These are phyloP conservation scores for Trissolcus brochymenae DNA, from an alignment of 2,888 invertebrate genomes.

Conservation along the genomic window DNA sequence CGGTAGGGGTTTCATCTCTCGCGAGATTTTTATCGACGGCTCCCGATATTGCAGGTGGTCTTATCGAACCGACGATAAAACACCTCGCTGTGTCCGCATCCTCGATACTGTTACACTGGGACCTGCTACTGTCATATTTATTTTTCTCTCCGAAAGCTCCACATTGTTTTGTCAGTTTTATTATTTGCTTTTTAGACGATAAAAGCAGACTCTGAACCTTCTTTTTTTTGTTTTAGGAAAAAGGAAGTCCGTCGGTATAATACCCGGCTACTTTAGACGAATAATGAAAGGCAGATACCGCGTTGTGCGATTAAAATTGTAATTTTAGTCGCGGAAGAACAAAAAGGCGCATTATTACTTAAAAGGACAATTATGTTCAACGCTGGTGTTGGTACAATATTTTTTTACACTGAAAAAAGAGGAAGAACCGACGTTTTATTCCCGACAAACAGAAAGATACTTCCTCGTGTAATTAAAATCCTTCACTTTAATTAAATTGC, in stretches of 20 bases:
- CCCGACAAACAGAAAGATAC: conserved; percentile 13
- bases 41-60: conserved; percentile 69
- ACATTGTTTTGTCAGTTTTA: conserved; percentile 10
- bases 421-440: conserved; percentile 21
- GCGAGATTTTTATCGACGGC: conserved; percentile 70
- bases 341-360: conserved; percentile 38
- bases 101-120: conserved; percentile 4
- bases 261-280: no score
- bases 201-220: no score
- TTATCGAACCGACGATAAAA: conserved; percentile 62
- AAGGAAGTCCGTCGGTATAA: no score
- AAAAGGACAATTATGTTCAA: conserved; percentile 29
- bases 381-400: conserved; percentile 13
- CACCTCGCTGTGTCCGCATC: conserved; percentile 15
- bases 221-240: no score
- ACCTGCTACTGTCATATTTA: conserved; percentile 11
- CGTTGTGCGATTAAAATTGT: conserved; percentile 35
- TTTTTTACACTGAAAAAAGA: not conserved
- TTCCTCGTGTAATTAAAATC: conserved; percentile 39
- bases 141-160: not conserved
- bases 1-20: conserved; percentile 43
- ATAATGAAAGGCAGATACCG: conserved; percentile 10
- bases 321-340: conserved; percentile 32
- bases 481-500: conserved; percentile 21
- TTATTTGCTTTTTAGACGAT: not conserved